A percentile compares a stretch with the other conserved stretches of the same genome.
These are phyloP conservation scores for Paratrypauchen microcephalus DNA, from an alignment of 2,797 vertebrate genomes.

Conservation along the genomic window DNA sequence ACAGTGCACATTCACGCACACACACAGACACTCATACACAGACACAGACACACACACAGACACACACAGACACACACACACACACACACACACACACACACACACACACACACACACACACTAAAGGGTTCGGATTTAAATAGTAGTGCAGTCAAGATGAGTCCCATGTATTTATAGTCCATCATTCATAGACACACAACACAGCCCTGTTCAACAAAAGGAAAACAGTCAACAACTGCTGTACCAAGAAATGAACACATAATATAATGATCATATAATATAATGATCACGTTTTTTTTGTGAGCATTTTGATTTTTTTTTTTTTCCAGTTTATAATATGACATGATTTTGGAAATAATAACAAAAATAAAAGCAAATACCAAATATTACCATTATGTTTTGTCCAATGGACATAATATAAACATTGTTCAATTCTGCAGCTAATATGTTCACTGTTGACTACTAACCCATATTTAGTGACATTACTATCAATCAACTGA, in stretches of 20 bases:
- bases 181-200: constrained; percentile 10
- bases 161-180: constrained; percentile 29
- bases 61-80: not conserved
- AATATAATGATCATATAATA: too few relatives aligned
- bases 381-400: too few relatives aligned
- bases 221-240: not conserved
- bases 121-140: constrained; percentile 28
- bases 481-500: too few relatives aligned
- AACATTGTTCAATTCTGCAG: too few relatives aligned
- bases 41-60: not conserved
- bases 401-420: too few relatives aligned
- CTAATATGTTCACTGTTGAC: too few relatives aligned
- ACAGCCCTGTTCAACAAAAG: not conserved
- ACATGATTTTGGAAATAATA: too few relatives aligned
- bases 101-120: not conserved
- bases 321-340: too few relatives aligned
- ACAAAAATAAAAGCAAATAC: too few relatives aligned
- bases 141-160: constrained; percentile 28
- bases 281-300: too few relatives aligned
- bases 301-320: too few relatives aligned
- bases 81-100: not conserved
- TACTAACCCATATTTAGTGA: too few relatives aligned
- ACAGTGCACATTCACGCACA: not conserved
- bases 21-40: not conserved
- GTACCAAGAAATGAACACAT: not conserved